Base-by-base conservation (phyloP, 2,888 invertebrate species). In the Hermaeophaga mercurialis region DNA sequence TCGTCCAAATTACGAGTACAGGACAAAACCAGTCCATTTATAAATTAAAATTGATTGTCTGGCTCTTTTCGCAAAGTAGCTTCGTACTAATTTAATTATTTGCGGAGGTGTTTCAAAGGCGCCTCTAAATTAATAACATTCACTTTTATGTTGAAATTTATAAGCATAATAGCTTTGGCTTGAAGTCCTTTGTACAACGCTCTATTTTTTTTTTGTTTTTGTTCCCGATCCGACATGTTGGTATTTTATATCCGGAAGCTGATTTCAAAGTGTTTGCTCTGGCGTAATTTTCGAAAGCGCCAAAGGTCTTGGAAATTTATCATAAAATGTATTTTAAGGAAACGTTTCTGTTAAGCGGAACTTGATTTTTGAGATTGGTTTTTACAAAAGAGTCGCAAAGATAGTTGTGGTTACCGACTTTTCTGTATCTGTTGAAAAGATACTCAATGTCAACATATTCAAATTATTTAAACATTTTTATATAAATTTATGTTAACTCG, bases 71-170 rank as follows among this genome's bases (percentile, higher is more conserved):
- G 56, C 49, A 54, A 53, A 59, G 61, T 60, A 57, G 59, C 56
- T 39, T 24, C 43, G 14, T 36, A 55, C 56, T 62, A 63, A 65
- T 65, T 65, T 59, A 61, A 65, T 65, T 63, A 63, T 60, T 60
- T 56, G 52, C 56, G 44, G 61, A 56, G 54, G 50, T 52, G 48
- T 58, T 57, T 58, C 60, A 63, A 62, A 62, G 63, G 60, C 60
- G 58, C 57, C 55, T 54, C 48, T 53, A 54, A 65, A 63, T 65
- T 65, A 65, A 63, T 63, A 65, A 62, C 56, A 60, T 59, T 56
- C 56, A 55, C 60, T 61, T 64, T 60, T 56, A 54, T 50, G 56
- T 48, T 24, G 54, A 49, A 59, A 62, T 62, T 57, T 54, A 54
- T 59, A 48, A 62, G 58, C 58, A 38, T 24, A 56, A 54, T 46